Conservation (phyloP, 2,113 vertebrate species). For the Macquaria ambigua region DNA sequence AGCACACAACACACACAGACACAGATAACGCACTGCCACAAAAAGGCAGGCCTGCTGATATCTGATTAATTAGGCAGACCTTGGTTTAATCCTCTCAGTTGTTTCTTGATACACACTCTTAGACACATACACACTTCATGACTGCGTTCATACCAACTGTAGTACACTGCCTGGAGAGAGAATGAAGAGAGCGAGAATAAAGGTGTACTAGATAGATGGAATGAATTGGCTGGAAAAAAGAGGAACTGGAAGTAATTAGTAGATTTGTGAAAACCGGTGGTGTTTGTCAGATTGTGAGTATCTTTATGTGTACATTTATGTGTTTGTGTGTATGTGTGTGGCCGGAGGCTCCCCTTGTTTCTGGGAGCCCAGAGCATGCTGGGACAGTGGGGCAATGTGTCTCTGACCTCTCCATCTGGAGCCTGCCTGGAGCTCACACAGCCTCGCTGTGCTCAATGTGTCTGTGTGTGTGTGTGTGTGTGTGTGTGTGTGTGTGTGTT, state of each 20-base stretch:
- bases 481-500: conserved; percentile 48
- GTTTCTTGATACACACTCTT: conserved; percentile 54
- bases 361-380: conserved; percentile 80
- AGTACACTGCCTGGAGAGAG: conserved; percentile 44
- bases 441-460: conserved; percentile 48
- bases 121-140: conserved; percentile 57
- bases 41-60: conserved; percentile 71
- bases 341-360: conserved; percentile 83
- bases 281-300: conserved; percentile 43
- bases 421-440: conserved; percentile 72
- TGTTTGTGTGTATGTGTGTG: conserved; percentile 57
- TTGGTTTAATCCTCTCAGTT: conserved; percentile 70
- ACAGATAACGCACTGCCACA: conserved; percentile 47
- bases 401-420: conserved; percentile 87
- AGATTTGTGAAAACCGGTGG: conserved; percentile 61
- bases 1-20: conserved; percentile 35
- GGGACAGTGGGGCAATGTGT: conserved; percentile 82
- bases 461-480: conserved; percentile 42
- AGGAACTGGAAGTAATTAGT: conserved; percentile 71
- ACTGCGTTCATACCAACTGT: conserved; percentile 40
- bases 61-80: conserved; percentile 80
- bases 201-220: conserved; percentile 58
- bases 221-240: conserved; percentile 49
- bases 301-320: conserved; percentile 12
- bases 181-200: conserved; percentile 52